phyloP scores from a whole-genome alignment of 2,888 invertebrate species.

The Parthenolecanium corni region DNA sequence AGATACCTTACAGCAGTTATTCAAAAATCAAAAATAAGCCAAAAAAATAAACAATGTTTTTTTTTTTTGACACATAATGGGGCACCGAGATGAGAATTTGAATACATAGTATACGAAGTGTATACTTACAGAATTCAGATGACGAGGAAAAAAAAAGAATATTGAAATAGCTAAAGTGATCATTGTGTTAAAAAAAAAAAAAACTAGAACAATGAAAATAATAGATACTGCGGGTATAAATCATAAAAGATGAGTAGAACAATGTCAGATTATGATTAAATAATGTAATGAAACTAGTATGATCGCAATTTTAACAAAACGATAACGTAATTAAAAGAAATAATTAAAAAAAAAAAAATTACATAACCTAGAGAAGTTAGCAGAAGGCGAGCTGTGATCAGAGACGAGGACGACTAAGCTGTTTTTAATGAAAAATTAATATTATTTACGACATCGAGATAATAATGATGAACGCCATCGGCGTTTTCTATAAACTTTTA shows the following conservation, averaged over 20 bases:
- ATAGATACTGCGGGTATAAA: not conserved
- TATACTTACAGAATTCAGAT: no score
- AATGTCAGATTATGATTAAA: slow-evolving; percentile 9
- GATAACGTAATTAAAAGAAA: slow-evolving; percentile 19
- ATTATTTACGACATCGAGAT: slow-evolving; percentile 22
- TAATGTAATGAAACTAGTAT: not conserved
- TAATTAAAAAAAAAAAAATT: slow-evolving; percentile 19
- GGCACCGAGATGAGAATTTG: no score
- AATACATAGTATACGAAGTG: no score
- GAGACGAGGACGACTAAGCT: slow-evolving; percentile 24
- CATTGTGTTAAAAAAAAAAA: not conserved
- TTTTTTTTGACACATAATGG: no score
- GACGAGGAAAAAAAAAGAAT: no score
- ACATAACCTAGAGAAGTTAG: slow-evolving; percentile 11
- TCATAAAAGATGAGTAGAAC: not conserved
- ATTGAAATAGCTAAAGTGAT: not conserved
- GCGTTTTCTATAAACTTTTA: slow-evolving; percentile 15
- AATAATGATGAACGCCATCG: slow-evolving; percentile 8
- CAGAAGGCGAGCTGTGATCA: slow-evolving; percentile 14
- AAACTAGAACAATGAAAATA: not conserved
- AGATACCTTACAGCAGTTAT: no score
- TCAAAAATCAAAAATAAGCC: no score
- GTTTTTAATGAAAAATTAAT: slow-evolving; percentile 28
- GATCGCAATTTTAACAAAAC: slow-evolving; percentile 9
- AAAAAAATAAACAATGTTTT: no score